These are phyloP conservation scores for Arizona elegans DNA, from an alignment of 2,113 vertebrate species.

Conservation along the genomic window DNA sequence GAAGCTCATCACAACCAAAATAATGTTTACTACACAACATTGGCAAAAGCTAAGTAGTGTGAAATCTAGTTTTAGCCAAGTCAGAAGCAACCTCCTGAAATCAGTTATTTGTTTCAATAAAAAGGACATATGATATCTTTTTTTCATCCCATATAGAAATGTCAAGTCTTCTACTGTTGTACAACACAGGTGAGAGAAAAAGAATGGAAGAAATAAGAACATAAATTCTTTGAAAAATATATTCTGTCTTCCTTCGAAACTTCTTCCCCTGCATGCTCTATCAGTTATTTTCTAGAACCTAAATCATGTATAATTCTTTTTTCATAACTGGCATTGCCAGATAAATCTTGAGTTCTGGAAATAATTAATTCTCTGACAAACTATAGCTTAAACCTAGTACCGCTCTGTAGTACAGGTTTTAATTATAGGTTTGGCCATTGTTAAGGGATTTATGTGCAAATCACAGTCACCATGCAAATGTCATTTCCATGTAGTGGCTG, in stretches of 20 bases:
- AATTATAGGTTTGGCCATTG: not conserved
- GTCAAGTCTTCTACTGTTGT: not conserved
- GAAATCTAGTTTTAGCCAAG: not conserved
- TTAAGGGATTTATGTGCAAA: not conserved
- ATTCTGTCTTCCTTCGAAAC: too few species aligned
- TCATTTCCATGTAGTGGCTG: not conserved
- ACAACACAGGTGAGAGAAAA: not conserved
- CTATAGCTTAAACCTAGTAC: not conserved
- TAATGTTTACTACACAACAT: not conserved
- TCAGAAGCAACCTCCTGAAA: not conserved
- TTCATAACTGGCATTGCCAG: not conserved
- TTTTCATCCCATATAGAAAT: not conserved
- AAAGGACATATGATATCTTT: not conserved
- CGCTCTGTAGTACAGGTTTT: not conserved
- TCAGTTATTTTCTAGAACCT: not conserved
- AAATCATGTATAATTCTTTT: not conserved
- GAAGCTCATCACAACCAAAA: not conserved
- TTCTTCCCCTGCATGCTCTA: not conserved
- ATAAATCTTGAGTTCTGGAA: not conserved
- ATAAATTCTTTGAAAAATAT: not conserved
- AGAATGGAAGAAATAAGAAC: not conserved
- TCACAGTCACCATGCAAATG: not conserved
- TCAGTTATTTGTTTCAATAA: not conserved
- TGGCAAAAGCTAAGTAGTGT: not conserved
- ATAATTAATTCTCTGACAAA: not conserved